Evolutionary conservation across 92 coral and sea anemone genomes (phyloP), one percentile per base, ranked within the genome.

Genomic region (Paragorgia papillata): DNA sequence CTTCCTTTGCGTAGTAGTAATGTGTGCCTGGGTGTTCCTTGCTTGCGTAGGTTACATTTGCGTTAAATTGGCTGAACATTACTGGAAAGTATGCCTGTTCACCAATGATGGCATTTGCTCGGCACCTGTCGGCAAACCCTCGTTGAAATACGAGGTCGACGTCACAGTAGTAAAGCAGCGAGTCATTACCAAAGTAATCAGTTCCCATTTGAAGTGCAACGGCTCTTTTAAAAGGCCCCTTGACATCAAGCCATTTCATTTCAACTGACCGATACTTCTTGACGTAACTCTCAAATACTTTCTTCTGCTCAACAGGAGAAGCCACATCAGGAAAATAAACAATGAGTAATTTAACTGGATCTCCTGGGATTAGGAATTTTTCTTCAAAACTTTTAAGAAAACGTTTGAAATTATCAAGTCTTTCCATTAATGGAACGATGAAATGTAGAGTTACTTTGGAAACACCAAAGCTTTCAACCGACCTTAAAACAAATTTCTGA

Each of bases 171-270:
- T 71, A 71, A 0, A 71, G 21, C 32, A 71, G 51, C 4, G 78
- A 53, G 4, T 53, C 39, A 18, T 53, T 32, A 2, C 63, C 78
- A 32, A 32, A 71, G 32, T 50, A 71, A 22, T 71, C 63, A 7
- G 78, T 71, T 0, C 78, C 78, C 19, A 53, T 71, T 37, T 71
- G 78, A 20, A 71, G 51, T 7, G 64, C 78, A 13, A 71, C 78
- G 44, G 78, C 78, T 71, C 78, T 35, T 29, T 71, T 71, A 51
- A 71, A 71, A 32, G 78, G 63, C 9, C 78, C 78, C 35, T 53
- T 55, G 6, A 71, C 78, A 7, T 71, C 78, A 13, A 71, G 51
- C 78, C 78, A 71, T 33, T 55, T 54, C 78, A 71, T 53, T 55
- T 53, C 64, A 9, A 71, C 78, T 2, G 78, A 53, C 18, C 64